A percentile compares a stretch with the other conserved stretches of the same genome.
Evolutionary conservation across 2,888 invertebrate genomes (phyloP).

Genomic region (Phytoseiulus persimilis): DNA sequence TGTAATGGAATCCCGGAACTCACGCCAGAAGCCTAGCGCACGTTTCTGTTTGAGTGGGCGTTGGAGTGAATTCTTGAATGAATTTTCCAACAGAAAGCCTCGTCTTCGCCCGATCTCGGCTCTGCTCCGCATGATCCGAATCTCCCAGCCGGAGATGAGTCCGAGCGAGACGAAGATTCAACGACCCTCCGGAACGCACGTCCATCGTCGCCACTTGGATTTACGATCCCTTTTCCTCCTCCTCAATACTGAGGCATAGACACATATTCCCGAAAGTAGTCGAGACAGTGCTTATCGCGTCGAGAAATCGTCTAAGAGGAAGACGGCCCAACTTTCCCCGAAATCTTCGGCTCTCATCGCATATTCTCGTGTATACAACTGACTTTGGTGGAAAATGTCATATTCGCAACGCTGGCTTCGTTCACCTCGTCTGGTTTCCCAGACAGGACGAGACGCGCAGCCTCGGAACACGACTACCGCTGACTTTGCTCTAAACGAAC

Average conservation of each 20-base stretch:
- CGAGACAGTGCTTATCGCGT: not conserved
- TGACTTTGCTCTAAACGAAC: no score
- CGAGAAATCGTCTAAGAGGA: not conserved
- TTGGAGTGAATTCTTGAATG: no score
- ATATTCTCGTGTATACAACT: not conserved
- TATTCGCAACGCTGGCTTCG: not conserved
- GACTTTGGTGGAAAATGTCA: not conserved
- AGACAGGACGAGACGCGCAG: no score
- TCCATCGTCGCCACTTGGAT: not conserved
- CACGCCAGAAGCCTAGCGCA: not conserved
- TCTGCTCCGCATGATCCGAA: not conserved
- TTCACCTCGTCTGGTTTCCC: not conserved
- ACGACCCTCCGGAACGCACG: slow-evolving; percentile 5
- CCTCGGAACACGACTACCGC: no score
- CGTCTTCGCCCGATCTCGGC: not conserved
- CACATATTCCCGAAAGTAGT: not conserved
- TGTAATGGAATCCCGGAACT: not conserved
- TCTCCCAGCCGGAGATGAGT: not conserved
- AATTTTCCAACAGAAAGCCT: no score
- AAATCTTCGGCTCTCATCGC: not conserved
- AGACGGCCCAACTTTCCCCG: not conserved
- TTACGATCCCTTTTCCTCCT: slow-evolving; percentile 5
- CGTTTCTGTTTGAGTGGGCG: not conserved
- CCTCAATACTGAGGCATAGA: not conserved
- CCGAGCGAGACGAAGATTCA: not conserved